Base-by-base conservation (phyloP, 53 echinoderm and acorn worm genomes). In the Echinarachnius parma region DNA sequence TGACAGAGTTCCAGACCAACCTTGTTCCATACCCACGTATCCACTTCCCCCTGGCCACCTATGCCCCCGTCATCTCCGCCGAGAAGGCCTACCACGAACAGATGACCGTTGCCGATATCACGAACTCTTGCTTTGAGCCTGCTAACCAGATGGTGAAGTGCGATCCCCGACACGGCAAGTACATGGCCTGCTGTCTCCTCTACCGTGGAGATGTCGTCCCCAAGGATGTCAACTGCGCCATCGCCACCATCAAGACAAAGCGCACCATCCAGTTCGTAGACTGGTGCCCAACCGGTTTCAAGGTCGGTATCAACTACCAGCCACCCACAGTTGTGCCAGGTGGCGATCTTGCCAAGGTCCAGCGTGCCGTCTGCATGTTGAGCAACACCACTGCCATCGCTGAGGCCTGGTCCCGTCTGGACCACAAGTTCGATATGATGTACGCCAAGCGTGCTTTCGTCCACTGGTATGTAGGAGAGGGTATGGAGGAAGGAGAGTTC, bases 231-330 rank as follows among this genome's bases (percentile, higher is more conserved):
- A 93, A 93, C 76, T 89, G 89, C 29, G 89, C 93, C 81, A 93
- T 93, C 55, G 93, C 93, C 36, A 86, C 80, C 81, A 93, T 93
- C 81, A 93, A 93, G 84, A 93, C 93, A 81, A 93, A 93, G 67
- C 89, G 93, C 60, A 69, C 86, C 72, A 93, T 93, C 76, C 94
- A 93, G 87, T 93, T 93, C 64, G 94, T 93, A 46, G 94, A 93
- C 83, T 93, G 94, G 94, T 93, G 89, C 66, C 94, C 94, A 68
- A 93, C 94, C 67, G 94, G 94, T 57, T 93, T 93, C 84, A 93
- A 93, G 62, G 86, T 93, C 46, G 94, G 94, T 74, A 93, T 93
- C 84, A 93, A 93, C 94, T 93, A 93, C 86, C 94, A 93, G 74
- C 94, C 94, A 59, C 94, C 94, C 37, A 93, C 94, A 54, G 94